Base-by-base conservation (phyloP, 1,140 invertebrate genomes). In the Tetragnatha versicolor region DNA sequence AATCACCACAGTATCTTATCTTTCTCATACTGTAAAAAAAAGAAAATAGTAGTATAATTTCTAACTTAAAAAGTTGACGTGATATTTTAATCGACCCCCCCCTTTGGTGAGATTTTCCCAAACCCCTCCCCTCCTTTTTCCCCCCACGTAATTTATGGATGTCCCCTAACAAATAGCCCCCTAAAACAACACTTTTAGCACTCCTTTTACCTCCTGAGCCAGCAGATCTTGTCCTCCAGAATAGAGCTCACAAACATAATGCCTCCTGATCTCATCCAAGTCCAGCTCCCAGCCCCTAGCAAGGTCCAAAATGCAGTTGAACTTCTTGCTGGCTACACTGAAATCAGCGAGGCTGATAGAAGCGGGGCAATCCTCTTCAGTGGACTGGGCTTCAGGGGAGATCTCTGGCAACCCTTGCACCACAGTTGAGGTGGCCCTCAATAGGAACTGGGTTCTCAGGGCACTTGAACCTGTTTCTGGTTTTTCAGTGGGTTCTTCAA, bases 211-310 rank as follows among this genome's bases (percentile, higher is more conserved):
- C 85, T 93, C 91, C 84, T 93, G 89, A 27, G 92, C 94, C 37
- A 93, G 84, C 39, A 87, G 88, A 88, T 96, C 93, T 82, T 91
- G 91, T 47, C 93, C 93, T 83, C 89, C 89, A 1, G 89, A 88
- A 84, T 94, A 95, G 17, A 95, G 86, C 82, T 93, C 90, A 82
- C 90, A 89, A 53, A 93, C 89, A 87, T 94, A 91, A 86, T 93
- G 91, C 81, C 91, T 88, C 81, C 90, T 89, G 39, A 97, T 85
- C 80, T 90, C 88, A 82, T 94, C 93, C 22, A 89, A 87, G 84
- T 94, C 91, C 35, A 96, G 85, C 75, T 90, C 89, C 94, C 95
- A 97, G 61, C 92, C 89, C 47, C 90, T 89, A 0, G 92, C 92
- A 27, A 97, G 85, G 22, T 87, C 88, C 51, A 91, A 90, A 90